phyloP scores from a whole-genome alignment of 2,888 invertebrate species.

The Folsomia manolachei region DNA sequence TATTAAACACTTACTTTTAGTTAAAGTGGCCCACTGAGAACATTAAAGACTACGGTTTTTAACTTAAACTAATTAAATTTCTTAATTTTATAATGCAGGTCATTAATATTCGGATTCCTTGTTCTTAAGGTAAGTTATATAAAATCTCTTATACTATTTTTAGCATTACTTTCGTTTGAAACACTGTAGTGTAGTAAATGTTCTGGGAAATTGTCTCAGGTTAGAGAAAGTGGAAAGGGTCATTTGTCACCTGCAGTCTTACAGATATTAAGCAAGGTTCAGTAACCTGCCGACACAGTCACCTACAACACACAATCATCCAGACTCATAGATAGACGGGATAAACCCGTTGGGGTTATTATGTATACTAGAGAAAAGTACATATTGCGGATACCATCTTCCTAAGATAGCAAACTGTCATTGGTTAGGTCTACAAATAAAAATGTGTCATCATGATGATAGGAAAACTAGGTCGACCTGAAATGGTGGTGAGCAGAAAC shows the following conservation, averaged over 20 bases:
- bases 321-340: too few relatives aligned
- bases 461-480: not conserved
- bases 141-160: not conserved
- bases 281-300: too few relatives aligned
- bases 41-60: too few relatives aligned
- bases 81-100: too few relatives aligned
- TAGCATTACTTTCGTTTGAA: too few relatives aligned
- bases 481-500: not conserved
- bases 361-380: not conserved
- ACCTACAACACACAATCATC: too few relatives aligned
- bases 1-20: too few relatives aligned
- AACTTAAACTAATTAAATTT: too few relatives aligned
- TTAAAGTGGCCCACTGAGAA: too few relatives aligned
- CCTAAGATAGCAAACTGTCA: not conserved
- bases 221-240: not conserved
- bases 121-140: constrained; percentile 40
- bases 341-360: not conserved
- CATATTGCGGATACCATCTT: not conserved
- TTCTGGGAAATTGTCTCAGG: not conserved
- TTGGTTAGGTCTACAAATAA: not conserved
- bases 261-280: too few relatives aligned
- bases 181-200: too few relatives aligned
- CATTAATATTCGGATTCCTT: constrained; percentile 40
- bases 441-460: not conserved
- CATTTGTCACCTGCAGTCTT: not conserved